phyloP scores from a whole-genome alignment of 92 coral and sea anemone genomes.

The Virgularia gustaviana region DNA sequence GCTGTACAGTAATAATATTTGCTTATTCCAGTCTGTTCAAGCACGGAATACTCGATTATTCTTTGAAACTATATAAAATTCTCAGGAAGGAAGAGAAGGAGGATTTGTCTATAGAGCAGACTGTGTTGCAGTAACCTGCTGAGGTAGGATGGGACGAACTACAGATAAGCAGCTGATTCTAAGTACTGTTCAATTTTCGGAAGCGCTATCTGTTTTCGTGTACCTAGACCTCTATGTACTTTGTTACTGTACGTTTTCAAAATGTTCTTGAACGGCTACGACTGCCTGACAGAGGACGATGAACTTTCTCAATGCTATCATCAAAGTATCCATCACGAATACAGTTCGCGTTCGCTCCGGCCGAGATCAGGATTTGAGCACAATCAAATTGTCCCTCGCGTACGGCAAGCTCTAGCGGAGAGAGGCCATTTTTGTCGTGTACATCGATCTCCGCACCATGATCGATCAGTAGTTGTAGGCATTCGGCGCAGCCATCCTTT shows the following conservation, averaged over 20 bases:
- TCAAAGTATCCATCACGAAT: constrained; percentile 81
- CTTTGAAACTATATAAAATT: too few relatives aligned
- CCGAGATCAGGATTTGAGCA: constrained; percentile 66
- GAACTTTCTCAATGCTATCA: constrained; percentile 23
- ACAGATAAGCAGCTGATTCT: neutral
- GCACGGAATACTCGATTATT: too few relatives aligned
- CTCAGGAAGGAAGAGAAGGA: too few relatives aligned
- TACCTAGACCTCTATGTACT: neutral
- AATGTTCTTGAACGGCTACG: constrained; percentile 42
- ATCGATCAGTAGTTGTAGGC: constrained; percentile 64
- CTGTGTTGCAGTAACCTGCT: too few relatives aligned
- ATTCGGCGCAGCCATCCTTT: constrained; percentile 75
- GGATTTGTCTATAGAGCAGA: too few relatives aligned
- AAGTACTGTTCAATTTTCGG: too few relatives aligned
- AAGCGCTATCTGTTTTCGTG: neutral
- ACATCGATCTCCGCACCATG: constrained; percentile 83
- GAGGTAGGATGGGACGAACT: too few relatives aligned
- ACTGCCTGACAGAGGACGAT: constrained; percentile 1
- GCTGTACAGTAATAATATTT: too few relatives aligned
- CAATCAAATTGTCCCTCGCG: constrained; percentile 91
- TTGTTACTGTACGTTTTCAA: neutral
- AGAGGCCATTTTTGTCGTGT: constrained; percentile 63
- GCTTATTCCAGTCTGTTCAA: too few relatives aligned
- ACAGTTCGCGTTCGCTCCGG: constrained; percentile 75
- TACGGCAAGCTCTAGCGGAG: constrained; percentile 85